Evolutionary conservation across 2,888 invertebrate genomes (phyloP).

Genomic region (Cenopis cana): DNA sequence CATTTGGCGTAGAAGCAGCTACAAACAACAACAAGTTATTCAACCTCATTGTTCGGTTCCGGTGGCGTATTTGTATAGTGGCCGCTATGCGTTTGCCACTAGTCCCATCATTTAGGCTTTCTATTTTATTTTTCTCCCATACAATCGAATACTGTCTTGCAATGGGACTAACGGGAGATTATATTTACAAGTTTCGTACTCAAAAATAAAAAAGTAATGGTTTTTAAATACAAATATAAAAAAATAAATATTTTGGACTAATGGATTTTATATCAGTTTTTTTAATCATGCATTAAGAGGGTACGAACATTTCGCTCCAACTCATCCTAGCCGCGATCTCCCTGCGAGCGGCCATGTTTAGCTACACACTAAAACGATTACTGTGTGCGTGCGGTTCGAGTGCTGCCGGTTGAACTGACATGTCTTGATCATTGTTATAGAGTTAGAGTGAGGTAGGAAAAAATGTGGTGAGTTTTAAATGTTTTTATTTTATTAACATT

Average conservation of each 20-base stretch:
- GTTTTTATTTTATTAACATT: too few species aligned
- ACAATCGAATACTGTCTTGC: background rate
- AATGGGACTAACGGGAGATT: too few species aligned
- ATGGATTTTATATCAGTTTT: background rate
- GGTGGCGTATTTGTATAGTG: background rate
- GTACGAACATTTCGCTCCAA: too few species aligned
- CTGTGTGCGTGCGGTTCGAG: too few species aligned
- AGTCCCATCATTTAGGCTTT: background rate
- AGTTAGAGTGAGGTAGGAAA: too few species aligned
- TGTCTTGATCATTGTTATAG: too few species aligned
- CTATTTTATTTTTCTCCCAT: background rate
- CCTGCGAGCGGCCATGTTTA: too few species aligned
- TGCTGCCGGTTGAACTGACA: too few species aligned
- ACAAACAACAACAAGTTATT: slow-evolving; percentile 64
- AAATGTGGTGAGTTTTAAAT: too few species aligned
- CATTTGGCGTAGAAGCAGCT: slow-evolving; percentile 79
- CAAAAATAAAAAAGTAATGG: background rate
- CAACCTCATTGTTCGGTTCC: background rate
- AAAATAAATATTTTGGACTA: background rate
- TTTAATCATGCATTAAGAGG: too few species aligned
- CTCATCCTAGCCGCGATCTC: too few species aligned
- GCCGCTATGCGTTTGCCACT: background rate
- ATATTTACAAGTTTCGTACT: background rate
- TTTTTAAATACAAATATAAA: background rate
- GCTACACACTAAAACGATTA: too few species aligned